phyloP scores from a whole-genome alignment of 2,797 vertebrate genomes.

The Labroides dimidiatus region DNA sequence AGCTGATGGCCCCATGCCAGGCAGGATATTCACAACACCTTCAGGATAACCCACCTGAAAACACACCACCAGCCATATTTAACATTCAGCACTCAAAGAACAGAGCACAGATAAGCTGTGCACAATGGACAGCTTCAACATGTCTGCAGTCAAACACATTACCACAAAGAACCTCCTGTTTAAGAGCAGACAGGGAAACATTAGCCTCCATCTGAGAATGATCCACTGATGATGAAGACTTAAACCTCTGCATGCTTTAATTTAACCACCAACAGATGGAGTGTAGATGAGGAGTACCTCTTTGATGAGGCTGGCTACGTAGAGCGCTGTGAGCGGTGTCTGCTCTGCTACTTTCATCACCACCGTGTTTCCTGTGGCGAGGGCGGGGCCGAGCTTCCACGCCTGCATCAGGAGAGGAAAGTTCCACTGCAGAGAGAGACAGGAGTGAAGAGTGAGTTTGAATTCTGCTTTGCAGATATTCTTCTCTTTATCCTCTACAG shows the following conservation, averaged over 20 bases:
- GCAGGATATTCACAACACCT: conserved; percentile 94
- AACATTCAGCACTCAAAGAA: no score
- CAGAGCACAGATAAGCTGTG: no score
- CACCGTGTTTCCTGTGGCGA: conserved; percentile 95
- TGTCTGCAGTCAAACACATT: no score
- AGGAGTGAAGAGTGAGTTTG: neutral
- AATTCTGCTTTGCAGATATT: neutral
- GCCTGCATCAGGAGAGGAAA: conserved; percentile 96
- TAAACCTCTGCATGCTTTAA: neutral
- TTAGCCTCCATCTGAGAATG: no score
- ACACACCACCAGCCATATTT: neutral
- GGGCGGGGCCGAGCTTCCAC: conserved; percentile 94
- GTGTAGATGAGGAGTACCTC: conserved; percentile 80
- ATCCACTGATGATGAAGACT: no score
- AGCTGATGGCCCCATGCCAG: conserved; percentile 91
- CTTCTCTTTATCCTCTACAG: no score
- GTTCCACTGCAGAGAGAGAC: conserved; percentile 89
- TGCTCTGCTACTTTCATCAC: conserved; percentile 98
- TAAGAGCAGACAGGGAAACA: no score
- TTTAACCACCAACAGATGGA: neutral
- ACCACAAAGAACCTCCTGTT: no score
- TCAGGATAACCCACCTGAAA: conserved; percentile 93
- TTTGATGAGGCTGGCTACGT: conserved; percentile 91
- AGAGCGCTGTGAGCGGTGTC: conserved; percentile 93
- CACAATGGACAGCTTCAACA: no score